These are phyloP conservation scores for Myocastor coypus DNA, from an alignment of 2,113 vertebrate species.

Conservation along the genomic window DNA sequence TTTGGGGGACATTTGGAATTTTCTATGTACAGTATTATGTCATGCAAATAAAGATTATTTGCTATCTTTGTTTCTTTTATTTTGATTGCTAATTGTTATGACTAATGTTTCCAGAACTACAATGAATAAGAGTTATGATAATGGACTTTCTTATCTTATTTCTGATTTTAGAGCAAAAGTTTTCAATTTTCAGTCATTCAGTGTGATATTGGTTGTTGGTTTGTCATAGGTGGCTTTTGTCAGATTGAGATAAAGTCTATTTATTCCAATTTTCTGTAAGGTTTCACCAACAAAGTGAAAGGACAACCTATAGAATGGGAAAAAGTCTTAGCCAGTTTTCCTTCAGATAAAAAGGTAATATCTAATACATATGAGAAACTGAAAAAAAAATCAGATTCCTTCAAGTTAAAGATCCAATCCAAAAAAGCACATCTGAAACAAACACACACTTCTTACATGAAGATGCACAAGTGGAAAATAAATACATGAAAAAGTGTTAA, in stretches of 20 bases:
- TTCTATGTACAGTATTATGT: not conserved
- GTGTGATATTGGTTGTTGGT: not conserved
- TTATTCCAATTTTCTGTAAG: not conserved
- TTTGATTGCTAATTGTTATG: not conserved
- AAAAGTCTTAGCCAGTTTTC: not conserved
- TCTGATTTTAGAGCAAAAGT: not conserved
- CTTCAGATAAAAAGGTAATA: not conserved
- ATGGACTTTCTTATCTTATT: not conserved
- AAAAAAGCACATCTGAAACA: not conserved
- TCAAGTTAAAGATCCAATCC: not conserved
- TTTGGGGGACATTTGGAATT: not conserved
- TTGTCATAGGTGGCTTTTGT: not conserved
- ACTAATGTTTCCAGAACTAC: not conserved
- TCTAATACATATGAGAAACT: not conserved
- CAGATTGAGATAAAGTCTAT: not conserved
- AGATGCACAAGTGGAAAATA: not conserved
- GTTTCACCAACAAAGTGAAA: not conserved
- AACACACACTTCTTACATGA: not conserved
- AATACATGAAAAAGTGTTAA: not conserved
- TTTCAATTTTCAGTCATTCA: not conserved
- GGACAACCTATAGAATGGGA: not conserved
- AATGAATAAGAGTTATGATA: not conserved
- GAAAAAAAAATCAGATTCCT: not conserved
- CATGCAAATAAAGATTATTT: not conserved
- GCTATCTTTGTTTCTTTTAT: not conserved